Evolutionary conservation across 2,888 invertebrate species (phyloP).

Genomic region (Chloroclystis v-ata): DNA sequence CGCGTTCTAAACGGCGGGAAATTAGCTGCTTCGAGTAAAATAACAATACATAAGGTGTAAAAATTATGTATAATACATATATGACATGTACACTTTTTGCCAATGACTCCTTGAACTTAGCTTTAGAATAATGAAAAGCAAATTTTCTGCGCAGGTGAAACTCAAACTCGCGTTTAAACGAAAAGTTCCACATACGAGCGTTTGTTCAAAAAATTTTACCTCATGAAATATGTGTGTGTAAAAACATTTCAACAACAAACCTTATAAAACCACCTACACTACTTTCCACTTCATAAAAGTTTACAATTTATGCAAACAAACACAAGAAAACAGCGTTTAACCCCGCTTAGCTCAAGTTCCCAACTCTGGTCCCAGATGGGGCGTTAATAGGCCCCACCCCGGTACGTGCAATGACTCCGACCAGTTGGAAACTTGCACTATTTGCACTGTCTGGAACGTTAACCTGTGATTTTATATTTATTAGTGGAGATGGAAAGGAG

Average conservation of each 20-base stretch:
- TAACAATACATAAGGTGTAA: not conserved
- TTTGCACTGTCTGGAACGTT: slow-evolving; percentile 10
- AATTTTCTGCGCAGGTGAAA: no score
- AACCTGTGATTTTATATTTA: slow-evolving; percentile 15
- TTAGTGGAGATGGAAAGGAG: no score
- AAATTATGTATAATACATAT: no score
- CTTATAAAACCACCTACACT: not conserved
- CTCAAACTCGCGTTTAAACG: no score
- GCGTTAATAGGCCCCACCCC: slow-evolving; percentile 15
- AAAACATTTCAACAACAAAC: no score
- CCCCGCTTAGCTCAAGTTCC: slow-evolving; percentile 9
- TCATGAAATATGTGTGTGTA: no score
- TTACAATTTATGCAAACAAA: not conserved
- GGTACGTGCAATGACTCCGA: slow-evolving; percentile 15
- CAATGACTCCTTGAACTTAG: no score
- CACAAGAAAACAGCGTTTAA: not conserved
- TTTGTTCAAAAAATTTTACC: no score
- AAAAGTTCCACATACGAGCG: no score
- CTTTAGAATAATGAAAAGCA: no score
- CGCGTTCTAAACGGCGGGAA: slow-evolving; percentile 16
- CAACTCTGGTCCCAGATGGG: slow-evolving; percentile 10
- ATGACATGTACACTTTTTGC: no score
- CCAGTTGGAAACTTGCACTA: not conserved
- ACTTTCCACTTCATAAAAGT: not conserved
- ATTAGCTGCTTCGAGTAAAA: slow-evolving; percentile 12